Evolutionary conservation across 2,113 vertebrate genomes (phyloP), one percentile per base, ranked within the genome.

Genomic region (Lycaon pictus): DNA sequence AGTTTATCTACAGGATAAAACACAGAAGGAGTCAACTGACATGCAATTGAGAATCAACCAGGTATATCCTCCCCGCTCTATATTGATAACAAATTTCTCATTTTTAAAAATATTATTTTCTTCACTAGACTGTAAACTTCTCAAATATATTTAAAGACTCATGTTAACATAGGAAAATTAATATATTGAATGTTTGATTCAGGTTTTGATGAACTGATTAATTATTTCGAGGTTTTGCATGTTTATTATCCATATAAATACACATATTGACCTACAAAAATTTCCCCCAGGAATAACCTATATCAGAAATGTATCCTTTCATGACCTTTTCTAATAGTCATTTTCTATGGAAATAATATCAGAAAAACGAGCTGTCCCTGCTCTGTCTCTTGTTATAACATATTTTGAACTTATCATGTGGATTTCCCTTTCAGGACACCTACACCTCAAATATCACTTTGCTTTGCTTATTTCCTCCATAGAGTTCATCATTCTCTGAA

Each of bases 171-270:
- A 71, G 13, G 1, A 2, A 89, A 60, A 87, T 37, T 9, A 79
- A 56, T 88, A 55, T 56, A n/a, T 65, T 62, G 7, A 56, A 7
- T 79, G 0, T 37, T 55, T 51, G 9, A 56, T 62, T 58, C 7
- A 58, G 55, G 48, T 20, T 67, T 93, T 83, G 32, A 79, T 94
- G 20, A 90, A 90, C 74, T 72, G 16, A 11, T 87, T n/a, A 25
- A 86, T 79, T 81, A 76, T 72, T 77, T 92, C 58, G 29, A 55
- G 25, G 60, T 1, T 16, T 71, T 81, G 4, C 1, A 55, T 25
- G 56, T 67, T 48, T 67, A 74, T 63, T 37, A 63, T 20, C 29
- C 12, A 65, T 35, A 86, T 77, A 84, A 17, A 20, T 85, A 89
- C 53, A 51, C 9, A 15, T 71, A 87, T 53, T 63, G 0, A 20